Conservation (phyloP, 2,113 vertebrate species). For the Lamprotornis superbus region DNA sequence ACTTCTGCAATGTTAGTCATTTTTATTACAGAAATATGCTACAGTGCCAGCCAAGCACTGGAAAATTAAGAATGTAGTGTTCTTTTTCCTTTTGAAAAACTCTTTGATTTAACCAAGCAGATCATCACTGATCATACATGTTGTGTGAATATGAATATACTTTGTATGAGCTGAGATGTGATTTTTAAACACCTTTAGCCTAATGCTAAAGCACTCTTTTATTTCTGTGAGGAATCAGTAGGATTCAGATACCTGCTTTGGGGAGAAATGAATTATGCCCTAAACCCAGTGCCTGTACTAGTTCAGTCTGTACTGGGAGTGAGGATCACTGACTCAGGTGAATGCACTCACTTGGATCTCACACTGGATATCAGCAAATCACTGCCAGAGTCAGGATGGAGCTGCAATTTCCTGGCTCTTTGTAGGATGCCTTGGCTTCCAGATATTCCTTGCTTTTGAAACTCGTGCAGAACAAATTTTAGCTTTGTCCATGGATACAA, state of each 20-base stretch:
- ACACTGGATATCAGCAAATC: background rate
- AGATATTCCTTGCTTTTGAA: background rate
- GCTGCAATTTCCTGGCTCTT: background rate
- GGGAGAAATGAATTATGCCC: background rate
- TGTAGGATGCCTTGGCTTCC: background rate
- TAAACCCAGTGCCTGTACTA: background rate
- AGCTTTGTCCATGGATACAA: background rate
- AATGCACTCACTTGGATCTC: background rate
- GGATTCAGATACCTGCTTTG: background rate
- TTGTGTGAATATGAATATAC: background rate
- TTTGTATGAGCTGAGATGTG: background rate
- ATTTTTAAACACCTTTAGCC: background rate
- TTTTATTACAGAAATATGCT: background rate
- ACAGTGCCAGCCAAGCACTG: background rate
- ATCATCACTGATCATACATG: background rate
- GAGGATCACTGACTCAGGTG: background rate
- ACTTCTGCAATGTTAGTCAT: background rate
- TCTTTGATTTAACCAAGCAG: background rate
- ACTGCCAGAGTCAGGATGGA: background rate
- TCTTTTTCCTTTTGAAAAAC: background rate
- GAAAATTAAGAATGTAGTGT: background rate
- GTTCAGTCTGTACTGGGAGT: background rate
- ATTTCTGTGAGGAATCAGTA: background rate
- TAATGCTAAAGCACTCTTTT: background rate
- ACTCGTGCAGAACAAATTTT: background rate